Percentiles rank a stretch among this genome's conserved stretches.
Conservation (phyloP, 2,888 invertebrate genomes). For the Listrodromus nycthemerus region DNA sequence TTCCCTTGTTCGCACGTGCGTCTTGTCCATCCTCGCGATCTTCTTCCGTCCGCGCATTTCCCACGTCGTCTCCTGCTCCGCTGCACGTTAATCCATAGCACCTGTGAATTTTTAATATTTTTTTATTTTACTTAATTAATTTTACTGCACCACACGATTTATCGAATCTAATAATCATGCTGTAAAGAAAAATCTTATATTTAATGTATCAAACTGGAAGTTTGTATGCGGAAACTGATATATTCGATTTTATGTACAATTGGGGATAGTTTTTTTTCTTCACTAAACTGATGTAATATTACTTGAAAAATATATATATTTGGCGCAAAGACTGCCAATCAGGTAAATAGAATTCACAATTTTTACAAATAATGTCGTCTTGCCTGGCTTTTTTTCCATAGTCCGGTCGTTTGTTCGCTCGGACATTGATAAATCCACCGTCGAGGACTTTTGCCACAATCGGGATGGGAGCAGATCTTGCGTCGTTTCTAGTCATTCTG, state of each 20-base stretch:
- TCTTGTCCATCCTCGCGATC: slow-evolving; percentile 76
- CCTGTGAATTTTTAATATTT: slow-evolving; percentile 24
- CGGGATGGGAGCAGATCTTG: slow-evolving; percentile 23
- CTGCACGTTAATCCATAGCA: slow-evolving; percentile 26
- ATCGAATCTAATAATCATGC: not conserved
- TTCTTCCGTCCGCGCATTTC: slow-evolving; percentile 54
- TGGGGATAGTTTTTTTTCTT: too few relatives aligned
- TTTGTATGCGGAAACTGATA: too few relatives aligned
- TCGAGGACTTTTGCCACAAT: slow-evolving; percentile 52
- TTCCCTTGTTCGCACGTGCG: slow-evolving; percentile 84
- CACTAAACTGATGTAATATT: too few relatives aligned
- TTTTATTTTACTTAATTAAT: not conserved
- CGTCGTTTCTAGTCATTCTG: not conserved
- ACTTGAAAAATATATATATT: too few relatives aligned
- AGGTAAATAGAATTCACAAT: too few relatives aligned
- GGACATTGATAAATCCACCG: slow-evolving; percentile 13
- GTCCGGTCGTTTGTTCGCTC: slow-evolving; percentile 26
- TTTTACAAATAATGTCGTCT: not conserved
- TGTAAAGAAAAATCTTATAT: not conserved
- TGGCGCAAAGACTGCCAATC: not conserved
- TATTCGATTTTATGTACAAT: too few relatives aligned
- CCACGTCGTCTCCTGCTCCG: slow-evolving; percentile 41
- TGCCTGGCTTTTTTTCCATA: slow-evolving; percentile 49
- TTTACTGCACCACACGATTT: not conserved
- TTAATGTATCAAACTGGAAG: too few relatives aligned